A percentile compares a stretch with the other conserved stretches of the same genome.
These are phyloP conservation scores for Pseudorhiza aurosa DNA, from an alignment of 30 jellyfish, hydroid and myxozoan genomes.

Conservation along the genomic window DNA sequence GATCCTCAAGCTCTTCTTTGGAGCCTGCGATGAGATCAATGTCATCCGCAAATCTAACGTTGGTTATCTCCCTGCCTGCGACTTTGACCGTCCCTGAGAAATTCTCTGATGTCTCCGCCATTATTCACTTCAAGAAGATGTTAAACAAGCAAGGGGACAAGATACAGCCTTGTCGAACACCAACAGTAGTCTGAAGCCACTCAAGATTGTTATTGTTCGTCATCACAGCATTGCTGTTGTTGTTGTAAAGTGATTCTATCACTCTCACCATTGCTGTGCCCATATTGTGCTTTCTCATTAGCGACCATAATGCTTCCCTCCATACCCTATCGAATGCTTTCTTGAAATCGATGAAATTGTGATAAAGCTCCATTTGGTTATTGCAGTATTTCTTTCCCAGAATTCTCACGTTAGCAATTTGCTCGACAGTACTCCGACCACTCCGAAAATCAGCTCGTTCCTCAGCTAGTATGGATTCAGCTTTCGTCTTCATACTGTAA, in stretches of 20 bases:
- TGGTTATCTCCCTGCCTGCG: constrained; percentile 39
- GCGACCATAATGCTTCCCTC: constrained; percentile 40
- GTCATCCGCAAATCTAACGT: constrained; percentile 53
- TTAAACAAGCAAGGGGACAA: constrained; percentile 59
- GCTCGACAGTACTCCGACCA: constrained; percentile 65
- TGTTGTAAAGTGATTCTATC: too few species aligned
- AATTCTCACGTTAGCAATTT: constrained; percentile 35
- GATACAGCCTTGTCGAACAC: too few species aligned
- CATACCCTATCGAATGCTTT: constrained; percentile 62
- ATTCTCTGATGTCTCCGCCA: constrained; percentile 44
- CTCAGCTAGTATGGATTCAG: constrained; percentile 42
- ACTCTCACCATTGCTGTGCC: constrained; percentile 52
- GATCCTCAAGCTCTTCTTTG: constrained; percentile 36
- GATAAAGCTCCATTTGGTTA: constrained; percentile 61
- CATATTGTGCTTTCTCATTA: constrained; percentile 37
- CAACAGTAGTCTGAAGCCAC: too few species aligned
- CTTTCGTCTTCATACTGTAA: constrained; percentile 56
- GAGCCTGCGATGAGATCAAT: constrained; percentile 41
- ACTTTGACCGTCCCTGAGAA: too few species aligned
- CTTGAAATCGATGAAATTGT: too few species aligned
- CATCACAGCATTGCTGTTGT: constrained; percentile 31
- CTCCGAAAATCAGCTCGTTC: constrained; percentile 70
- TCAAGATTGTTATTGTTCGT: too few species aligned
- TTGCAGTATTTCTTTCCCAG: constrained; percentile 39
- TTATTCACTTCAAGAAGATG: constrained; percentile 45